These are phyloP conservation scores for Bombus difficillimus DNA, from an alignment of 1,140 invertebrate species.

Conservation along the genomic window DNA sequence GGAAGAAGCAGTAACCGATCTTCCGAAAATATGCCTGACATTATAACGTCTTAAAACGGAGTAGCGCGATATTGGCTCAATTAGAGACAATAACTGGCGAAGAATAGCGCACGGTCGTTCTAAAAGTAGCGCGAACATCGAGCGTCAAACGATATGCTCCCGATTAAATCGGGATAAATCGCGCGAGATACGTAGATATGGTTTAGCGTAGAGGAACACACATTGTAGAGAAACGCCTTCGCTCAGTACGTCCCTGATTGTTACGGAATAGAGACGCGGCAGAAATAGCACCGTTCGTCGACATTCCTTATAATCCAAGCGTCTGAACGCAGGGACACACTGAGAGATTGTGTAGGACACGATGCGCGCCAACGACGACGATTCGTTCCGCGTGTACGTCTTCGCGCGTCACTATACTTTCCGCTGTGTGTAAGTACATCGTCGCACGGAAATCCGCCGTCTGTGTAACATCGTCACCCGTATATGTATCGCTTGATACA, in stretches of 20 bases:
- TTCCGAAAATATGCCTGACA: background rate
- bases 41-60: background rate
- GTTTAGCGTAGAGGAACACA: background rate
- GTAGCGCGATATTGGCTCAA: conserved; percentile 7
- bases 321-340: conserved; percentile 1
- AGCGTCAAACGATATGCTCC: conserved; percentile 12
- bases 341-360: conserved; percentile 7
- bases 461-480: background rate
- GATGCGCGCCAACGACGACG: background rate
- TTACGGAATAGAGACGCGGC: conserved; percentile 45
- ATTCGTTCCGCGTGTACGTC: conserved; percentile 22
- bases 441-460: background rate
- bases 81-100: conserved; percentile 26
- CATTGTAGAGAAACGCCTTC: conserved; percentile 3
- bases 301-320: conserved; percentile 52
- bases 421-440: background rate
- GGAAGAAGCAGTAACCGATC: background rate
- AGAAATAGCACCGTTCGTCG: conserved; percentile 49
- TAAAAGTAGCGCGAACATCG: conserved; percentile 26
- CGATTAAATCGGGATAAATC: conserved; percentile 15
- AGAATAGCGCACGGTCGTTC: conserved; percentile 35
- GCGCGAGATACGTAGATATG: background rate
- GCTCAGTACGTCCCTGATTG: conserved; percentile 34
- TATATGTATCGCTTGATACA: background rate
- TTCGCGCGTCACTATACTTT: background rate